A percentile compares a stretch with the other conserved stretches of the same genome.
Evolutionary conservation across 2,113 vertebrate genomes (phyloP).

Genomic region (Dinomys branickii): DNA sequence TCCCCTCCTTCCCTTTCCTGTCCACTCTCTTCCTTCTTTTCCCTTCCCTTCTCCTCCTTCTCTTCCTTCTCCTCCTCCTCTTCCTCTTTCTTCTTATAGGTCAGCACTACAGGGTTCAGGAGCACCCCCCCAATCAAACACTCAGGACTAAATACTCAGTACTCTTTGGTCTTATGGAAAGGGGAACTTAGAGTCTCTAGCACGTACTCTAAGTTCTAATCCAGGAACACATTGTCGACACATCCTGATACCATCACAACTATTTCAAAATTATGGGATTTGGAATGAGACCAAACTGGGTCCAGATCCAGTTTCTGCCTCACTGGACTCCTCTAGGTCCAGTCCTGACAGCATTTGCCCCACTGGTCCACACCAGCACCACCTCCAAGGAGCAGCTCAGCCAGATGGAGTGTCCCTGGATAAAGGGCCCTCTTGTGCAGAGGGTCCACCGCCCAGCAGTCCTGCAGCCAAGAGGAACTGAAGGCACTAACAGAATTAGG

Average conservation of each 20-base stretch:
- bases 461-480: not conserved
- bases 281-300: not conserved
- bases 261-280: not conserved
- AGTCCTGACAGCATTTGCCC: not conserved
- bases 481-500: constrained; percentile 21
- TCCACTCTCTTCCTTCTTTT: too few relatives aligned
- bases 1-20: too few relatives aligned
- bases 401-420: not conserved
- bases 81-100: not conserved
- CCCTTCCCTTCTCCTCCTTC: too few relatives aligned
- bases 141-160: not conserved
- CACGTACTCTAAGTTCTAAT: not conserved
- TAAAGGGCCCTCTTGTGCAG: not conserved
- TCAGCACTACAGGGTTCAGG: too few relatives aligned
- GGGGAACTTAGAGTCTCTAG: not conserved
- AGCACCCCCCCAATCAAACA: too few relatives aligned
- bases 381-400: not conserved
- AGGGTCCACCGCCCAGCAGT: not conserved
- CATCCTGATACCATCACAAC: not conserved
- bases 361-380: not conserved
- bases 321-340: not conserved
- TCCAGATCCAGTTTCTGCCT: not conserved
- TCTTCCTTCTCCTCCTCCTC: too few relatives aligned
- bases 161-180: not conserved
- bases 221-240: not conserved